Evolutionary conservation across 2,797 vertebrate genomes (phyloP).

Genomic region (Acipenser ruthenus): DNA sequence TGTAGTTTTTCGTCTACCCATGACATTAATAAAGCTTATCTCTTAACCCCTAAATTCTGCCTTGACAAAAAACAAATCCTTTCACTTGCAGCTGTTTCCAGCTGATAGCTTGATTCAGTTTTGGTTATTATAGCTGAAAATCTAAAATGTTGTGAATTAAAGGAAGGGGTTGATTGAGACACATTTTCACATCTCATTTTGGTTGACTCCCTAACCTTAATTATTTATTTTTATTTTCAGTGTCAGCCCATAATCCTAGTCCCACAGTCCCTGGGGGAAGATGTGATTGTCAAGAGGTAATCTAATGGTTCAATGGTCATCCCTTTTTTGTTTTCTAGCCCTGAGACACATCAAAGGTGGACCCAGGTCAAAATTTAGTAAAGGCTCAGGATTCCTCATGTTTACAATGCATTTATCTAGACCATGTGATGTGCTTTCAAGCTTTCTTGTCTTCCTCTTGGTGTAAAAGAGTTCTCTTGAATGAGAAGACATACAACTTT

Average conservation of each 20-base stretch:
- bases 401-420: slow-evolving; percentile 61
- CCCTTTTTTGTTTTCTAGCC: slow-evolving; percentile 34
- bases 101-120: too few relatives aligned
- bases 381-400: slow-evolving; percentile 44
- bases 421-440: slow-evolving; percentile 49
- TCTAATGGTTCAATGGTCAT: slow-evolving; percentile 30
- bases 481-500: slow-evolving; percentile 51
- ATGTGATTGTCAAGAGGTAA: slow-evolving; percentile 9
- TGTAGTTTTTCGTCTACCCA: too few relatives aligned
- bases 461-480: slow-evolving; percentile 64
- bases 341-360: slow-evolving; percentile 19
- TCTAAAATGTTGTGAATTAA: too few relatives aligned
- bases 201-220: not conserved
- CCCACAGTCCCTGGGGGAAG: slow-evolving; percentile 1
- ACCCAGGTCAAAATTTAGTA: slow-evolving; percentile 23
- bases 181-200: too few relatives aligned
- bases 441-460: slow-evolving; percentile 47
- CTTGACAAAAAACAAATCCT: too few relatives aligned
- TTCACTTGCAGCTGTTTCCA: too few relatives aligned
- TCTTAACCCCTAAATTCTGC: too few relatives aligned
- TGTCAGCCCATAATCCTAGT: slow-evolving; percentile 4
- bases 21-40: too few relatives aligned
- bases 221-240: slow-evolving; percentile 10
- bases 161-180: too few relatives aligned
- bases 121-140: too few relatives aligned